These are phyloP conservation scores for Riparia riparia DNA, from an alignment of 2,113 vertebrate genomes.

Conservation along the genomic window DNA sequence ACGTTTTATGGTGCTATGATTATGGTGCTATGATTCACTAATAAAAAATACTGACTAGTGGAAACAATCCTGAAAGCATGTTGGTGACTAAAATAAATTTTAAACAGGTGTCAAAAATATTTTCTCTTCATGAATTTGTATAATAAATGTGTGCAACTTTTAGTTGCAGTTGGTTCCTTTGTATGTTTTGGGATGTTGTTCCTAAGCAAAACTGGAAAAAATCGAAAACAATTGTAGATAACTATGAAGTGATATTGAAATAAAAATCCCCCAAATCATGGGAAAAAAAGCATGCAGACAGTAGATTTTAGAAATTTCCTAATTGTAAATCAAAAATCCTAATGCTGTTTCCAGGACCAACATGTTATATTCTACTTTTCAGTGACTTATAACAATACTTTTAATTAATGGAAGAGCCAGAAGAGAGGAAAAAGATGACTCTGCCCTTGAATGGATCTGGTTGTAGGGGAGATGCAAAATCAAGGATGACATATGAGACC, in stretches of 20 bases:
- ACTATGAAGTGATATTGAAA: neutral
- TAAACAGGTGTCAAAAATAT: neutral
- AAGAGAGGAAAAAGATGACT: neutral
- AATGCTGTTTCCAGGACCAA: neutral
- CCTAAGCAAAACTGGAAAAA: neutral
- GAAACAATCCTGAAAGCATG: neutral
- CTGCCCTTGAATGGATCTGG: neutral
- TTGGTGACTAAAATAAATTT: neutral
- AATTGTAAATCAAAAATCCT: neutral
- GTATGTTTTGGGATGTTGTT: neutral
- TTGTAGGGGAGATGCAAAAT: neutral
- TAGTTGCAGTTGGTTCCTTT: neutral
- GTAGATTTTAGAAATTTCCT: neutral
- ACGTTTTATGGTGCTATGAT: neutral
- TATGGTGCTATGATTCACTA: neutral
- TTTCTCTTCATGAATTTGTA: neutral
- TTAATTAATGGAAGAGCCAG: neutral
- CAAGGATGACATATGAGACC: neutral
- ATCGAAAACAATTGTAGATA: neutral
- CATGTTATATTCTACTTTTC: neutral
- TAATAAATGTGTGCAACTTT: neutral
- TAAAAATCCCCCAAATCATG: neutral
- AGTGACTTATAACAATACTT: neutral
- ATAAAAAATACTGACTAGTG: neutral
- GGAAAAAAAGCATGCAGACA: accelerated